Conservation (phyloP, 2,888 invertebrate species). For the Euzophera pinguis region DNA sequence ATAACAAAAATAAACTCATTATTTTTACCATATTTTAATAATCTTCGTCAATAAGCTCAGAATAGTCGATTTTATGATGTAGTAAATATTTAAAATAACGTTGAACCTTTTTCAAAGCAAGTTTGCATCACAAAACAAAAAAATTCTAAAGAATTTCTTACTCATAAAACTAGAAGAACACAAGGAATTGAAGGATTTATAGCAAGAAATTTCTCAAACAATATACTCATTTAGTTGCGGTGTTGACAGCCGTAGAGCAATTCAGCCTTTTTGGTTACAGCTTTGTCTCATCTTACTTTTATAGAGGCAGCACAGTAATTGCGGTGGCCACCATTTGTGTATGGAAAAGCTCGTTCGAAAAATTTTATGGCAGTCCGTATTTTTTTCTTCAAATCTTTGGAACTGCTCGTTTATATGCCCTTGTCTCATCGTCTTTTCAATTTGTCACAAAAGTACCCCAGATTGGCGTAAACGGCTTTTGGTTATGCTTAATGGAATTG, state of each 20-base stretch:
- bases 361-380: conserved; percentile 52
- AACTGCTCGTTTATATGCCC: conserved; percentile 40
- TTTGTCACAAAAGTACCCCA: conserved; percentile 25
- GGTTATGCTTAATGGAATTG: conserved; percentile 51
- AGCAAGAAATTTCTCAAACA: conserved; percentile 31
- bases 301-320: conserved; percentile 62
- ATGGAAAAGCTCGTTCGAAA: conserved; percentile 35
- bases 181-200: conserved; percentile 38
- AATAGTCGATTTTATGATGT: background rate
- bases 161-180: conserved; percentile 33
- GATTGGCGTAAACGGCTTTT: conserved; percentile 48
- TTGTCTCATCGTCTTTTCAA: conserved; percentile 37
- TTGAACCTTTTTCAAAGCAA: background rate
- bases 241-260: conserved; percentile 58
- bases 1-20: too few relatives aligned
- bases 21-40: background rate
- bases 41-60: background rate
- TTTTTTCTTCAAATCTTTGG: conserved; percentile 44
- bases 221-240: conserved; percentile 50
- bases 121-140: background rate
- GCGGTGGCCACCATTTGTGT: conserved; percentile 60
- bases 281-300: conserved; percentile 54
- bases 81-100: conserved; percentile 1
- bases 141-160: conserved; percentile 11
- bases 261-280: conserved; percentile 38